A percentile compares a stretch with the other conserved stretches of the same genome.
Evolutionary conservation across 2,113 vertebrate genomes (phyloP).

Genomic region (Mormoops blainvillei): DNA sequence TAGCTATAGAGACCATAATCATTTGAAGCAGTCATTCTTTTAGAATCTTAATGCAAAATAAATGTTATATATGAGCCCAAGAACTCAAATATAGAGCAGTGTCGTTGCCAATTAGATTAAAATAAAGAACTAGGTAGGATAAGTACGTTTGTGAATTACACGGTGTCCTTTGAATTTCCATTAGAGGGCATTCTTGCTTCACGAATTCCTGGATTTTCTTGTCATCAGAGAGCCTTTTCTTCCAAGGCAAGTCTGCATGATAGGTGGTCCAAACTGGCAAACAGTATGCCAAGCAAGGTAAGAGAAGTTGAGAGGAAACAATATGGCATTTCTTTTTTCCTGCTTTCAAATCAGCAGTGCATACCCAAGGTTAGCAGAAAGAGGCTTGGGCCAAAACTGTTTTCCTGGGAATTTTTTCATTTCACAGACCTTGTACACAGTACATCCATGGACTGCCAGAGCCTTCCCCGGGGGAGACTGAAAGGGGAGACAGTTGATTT

Average conservation of each 20-base stretch:
- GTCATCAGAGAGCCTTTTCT: constrained; percentile 61
- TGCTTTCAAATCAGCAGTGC: constrained; percentile 65
- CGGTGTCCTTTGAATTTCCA: constrained; percentile 24
- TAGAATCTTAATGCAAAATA: neutral
- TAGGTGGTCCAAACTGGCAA: constrained; percentile 79
- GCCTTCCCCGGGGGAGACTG: neutral
- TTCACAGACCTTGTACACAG: constrained; percentile 63
- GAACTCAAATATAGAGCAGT: neutral
- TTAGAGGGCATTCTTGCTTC: constrained; percentile 79
- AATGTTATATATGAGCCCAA: neutral
- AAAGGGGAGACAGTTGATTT: constrained; percentile 63
- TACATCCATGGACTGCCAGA: constrained; percentile 11
- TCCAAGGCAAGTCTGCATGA: constrained; percentile 70
- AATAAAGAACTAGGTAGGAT: neutral
- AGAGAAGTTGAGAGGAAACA: constrained; percentile 75
- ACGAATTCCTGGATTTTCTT: constrained; percentile 38
- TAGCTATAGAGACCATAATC: neutral
- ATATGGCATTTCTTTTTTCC: constrained; percentile 78
- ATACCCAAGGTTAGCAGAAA: constrained; percentile 74
- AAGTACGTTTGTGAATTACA: neutral
- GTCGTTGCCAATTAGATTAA: neutral
- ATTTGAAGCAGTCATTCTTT: neutral
- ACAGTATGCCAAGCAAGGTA: constrained; percentile 72
- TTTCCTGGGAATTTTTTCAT: constrained; percentile 64
- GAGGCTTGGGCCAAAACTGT: constrained; percentile 56